A percentile compares a stretch with the other conserved stretches of the same genome.
Conservation (phyloP, 2,888 invertebrate genomes). For the Drosophila flavopinicola region DNA sequence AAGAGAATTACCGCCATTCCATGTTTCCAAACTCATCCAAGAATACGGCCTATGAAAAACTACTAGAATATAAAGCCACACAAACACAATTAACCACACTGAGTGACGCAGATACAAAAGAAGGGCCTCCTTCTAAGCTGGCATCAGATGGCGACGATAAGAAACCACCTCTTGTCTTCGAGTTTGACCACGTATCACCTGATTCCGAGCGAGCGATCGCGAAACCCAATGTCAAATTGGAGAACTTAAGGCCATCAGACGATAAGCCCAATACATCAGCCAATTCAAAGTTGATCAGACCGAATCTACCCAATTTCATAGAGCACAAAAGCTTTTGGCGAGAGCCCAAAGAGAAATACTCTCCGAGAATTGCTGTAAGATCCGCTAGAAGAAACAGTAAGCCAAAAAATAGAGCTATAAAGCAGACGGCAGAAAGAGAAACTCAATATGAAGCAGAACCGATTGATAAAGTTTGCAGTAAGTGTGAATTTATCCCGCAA, state of each 20-base stretch:
- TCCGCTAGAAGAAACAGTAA: not conserved
- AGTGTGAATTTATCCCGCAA: not conserved
- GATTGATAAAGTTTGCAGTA: not conserved
- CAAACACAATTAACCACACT: not conserved
- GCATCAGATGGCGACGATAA: too few species aligned
- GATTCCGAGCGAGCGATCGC: not conserved
- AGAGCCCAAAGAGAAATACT: not conserved
- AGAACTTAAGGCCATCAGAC: not conserved
- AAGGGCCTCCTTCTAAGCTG: not conserved
- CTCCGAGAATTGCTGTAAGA: not conserved
- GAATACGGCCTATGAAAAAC: not conserved
- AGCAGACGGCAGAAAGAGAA: not conserved
- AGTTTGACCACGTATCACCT: not conserved
- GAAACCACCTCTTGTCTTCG: too few species aligned
- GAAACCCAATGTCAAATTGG: not conserved
- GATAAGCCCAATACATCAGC: not conserved
- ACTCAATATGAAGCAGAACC: not conserved
- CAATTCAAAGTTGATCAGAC: not conserved
- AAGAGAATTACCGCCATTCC: not conserved
- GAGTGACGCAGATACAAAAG: not conserved
- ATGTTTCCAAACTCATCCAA: not conserved
- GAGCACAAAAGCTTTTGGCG: not conserved
- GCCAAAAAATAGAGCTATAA: too few species aligned
- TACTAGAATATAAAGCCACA: not conserved
- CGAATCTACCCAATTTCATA: not conserved